Conservation (phyloP, 2,113 vertebrate species). For the Gallinago jamesoni region DNA sequence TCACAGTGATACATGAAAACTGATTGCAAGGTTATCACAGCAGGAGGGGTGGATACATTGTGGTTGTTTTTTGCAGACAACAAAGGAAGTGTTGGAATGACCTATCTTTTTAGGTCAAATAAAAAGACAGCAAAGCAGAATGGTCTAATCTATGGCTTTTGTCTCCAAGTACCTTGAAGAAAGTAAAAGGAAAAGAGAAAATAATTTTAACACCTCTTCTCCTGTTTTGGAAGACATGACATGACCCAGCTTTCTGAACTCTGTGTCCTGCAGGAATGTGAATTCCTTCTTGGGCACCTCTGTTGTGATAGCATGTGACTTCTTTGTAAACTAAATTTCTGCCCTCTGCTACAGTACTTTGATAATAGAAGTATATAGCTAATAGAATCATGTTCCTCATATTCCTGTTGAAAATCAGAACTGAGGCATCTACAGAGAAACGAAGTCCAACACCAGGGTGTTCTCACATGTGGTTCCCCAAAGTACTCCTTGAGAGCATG, state of each 20-base stretch:
- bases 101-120: background rate
- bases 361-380: background rate
- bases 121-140: background rate
- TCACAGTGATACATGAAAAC: background rate
- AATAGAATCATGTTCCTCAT: background rate
- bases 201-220: background rate
- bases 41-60: background rate
- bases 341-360: background rate
- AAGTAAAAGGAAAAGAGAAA: background rate
- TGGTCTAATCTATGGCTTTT: background rate
- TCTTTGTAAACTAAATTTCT: background rate
- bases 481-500: background rate
- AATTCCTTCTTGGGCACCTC: background rate
- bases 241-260: background rate
- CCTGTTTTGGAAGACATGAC: background rate
- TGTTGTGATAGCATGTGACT: background rate
- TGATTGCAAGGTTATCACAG: background rate
- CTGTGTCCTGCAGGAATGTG: background rate
- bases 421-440: background rate
- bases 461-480: fast-evolving
- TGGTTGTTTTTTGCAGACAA: background rate
- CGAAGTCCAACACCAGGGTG: background rate
- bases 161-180: background rate
- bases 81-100: background rate
- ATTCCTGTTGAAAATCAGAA: background rate